phyloP scores from a whole-genome alignment of 2,113 vertebrate species.

The Dolichallabes microphthalmus region DNA sequence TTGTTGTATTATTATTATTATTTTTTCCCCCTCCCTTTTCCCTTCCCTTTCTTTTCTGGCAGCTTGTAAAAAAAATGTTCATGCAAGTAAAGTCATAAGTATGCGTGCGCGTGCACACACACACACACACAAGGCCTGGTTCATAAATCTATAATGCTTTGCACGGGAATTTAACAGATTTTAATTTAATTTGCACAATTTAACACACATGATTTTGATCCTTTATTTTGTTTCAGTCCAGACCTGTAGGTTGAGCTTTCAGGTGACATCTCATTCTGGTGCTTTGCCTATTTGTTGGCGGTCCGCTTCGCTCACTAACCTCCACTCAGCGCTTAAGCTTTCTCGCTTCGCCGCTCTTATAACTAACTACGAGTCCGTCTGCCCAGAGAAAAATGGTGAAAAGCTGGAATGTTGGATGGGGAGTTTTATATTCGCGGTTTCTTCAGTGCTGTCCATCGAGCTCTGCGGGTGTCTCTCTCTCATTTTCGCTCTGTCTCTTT shows the following conservation, averaged over 20 bases:
- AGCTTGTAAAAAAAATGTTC: slow-evolving; percentile 12
- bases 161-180: not conserved
- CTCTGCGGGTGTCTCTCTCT: not conserved
- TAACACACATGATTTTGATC: not conserved
- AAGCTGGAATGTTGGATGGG: not conserved
- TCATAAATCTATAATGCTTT: not conserved
- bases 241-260: not conserved
- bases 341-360: not conserved
- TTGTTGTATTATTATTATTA: not conserved
- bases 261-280: not conserved
- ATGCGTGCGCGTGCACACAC: not conserved
- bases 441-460: not conserved
- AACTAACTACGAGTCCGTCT: not conserved
- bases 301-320: not conserved
- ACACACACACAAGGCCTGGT: not conserved
- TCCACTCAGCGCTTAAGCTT: not conserved
- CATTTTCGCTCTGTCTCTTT: no score
- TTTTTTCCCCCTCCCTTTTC: not conserved
- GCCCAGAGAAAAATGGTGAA: not conserved
- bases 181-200: not conserved
- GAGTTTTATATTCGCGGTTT: not conserved
- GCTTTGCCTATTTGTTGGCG: not conserved
- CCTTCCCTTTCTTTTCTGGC: slow-evolving; percentile 1
- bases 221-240: not conserved
- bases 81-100: not conserved